Evolutionary conservation across 2,888 invertebrate genomes (phyloP), one percentile per base, ranked within the genome.

Genomic region (Fragum whitleyi): DNA sequence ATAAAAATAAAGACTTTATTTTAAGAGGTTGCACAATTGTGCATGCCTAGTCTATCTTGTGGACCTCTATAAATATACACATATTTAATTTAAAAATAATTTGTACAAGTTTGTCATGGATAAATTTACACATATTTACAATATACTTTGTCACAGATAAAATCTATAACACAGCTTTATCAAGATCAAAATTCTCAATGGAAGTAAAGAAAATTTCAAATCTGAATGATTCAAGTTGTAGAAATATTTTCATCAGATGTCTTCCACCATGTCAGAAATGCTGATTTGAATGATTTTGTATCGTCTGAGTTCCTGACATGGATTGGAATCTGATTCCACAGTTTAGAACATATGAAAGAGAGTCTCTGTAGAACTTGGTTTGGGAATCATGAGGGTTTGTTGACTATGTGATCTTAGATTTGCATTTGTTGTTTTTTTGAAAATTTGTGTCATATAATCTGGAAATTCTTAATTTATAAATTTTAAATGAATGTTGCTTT

Each of bases 401-500:
- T 57, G 57, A 23, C n/a, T n/a, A 57, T 26, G 2, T 57, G 57
- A 57, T 57, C 57, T 21, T 57, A 57, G n/a, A 26, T 57, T 57
- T 14, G 11, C 14, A 26, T 32, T 62, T 2, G 9, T 32, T n/a
- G n/a, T n/a, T 62, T 62, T 32, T 7, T 32, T 61, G 21, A 61
- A 72, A 14, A 28, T 72, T 32, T 61, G 29, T 36, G 14, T 6
- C 61, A 72, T 61, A 28, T 72, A 72, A 2, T 57, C 26, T 72
- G 72, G 72, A 61, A 26, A 57, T 39, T 21, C 36, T 32, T 61
- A 42, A 39, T 72, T 61, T 42, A 61, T 3, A 32, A 61, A 59
- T 42, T 72, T 72, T 72, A 72, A 19, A 72, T 47, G n/a, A 42
- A 23, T 7, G 61, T 61, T 19, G 59, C 57, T 26, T 74, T 74